Evolutionary conservation across 2,888 invertebrate genomes (phyloP), one percentile per base, ranked within the genome.

Genomic region (Pasiphila rectangulata): DNA sequence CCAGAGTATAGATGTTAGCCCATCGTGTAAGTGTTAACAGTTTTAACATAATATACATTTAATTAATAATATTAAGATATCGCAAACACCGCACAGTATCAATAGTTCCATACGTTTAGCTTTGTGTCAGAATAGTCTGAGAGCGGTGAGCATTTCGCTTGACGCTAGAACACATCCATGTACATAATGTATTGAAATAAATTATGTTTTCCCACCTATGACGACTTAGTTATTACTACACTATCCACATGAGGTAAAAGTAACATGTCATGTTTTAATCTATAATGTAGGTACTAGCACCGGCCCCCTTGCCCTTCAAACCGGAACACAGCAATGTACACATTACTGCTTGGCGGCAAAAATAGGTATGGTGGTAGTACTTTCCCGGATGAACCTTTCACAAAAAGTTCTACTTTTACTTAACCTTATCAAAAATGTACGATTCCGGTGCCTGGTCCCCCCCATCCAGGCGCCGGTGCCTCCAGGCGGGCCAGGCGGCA

Each of bases 201-300:
- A 83, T 72, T 77, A 75, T 82, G 81, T 82, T 87, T 83, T 78
- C 77, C 77, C 84, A 85, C 83, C 78, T 58, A 69, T 57, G 12
- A 54, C 38, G 38, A 17, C 16, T 41, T 1, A 30, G 10, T 27
- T 51, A 41, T 35, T 53, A 10, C 13, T 9, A 23, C 6, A 17
- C 12, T 10, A 1, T 4, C 19, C n/a, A 23, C 2, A 1, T 7
- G 1, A 3, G 1, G 9, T 5, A n/a, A 9, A 24, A 24, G 10
- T 23, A 24, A 10, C 9, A n/a, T 29, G 1, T 15, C 3, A 13
- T 5, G 3, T 30, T 17, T 17, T 7, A 30, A 30, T n/a, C n/a
- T n/a, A n/a, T n/a, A n/a, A n/a, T n/a, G n/a, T n/a, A n/a, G n/a
- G n/a, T n/a, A n/a, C n/a, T n/a, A n/a, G n/a, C n/a, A n/a, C n/a